These are phyloP conservation scores for Venustaconcha ellipsiformis DNA, from an alignment of 1,140 invertebrate genomes.

Conservation along the genomic window DNA sequence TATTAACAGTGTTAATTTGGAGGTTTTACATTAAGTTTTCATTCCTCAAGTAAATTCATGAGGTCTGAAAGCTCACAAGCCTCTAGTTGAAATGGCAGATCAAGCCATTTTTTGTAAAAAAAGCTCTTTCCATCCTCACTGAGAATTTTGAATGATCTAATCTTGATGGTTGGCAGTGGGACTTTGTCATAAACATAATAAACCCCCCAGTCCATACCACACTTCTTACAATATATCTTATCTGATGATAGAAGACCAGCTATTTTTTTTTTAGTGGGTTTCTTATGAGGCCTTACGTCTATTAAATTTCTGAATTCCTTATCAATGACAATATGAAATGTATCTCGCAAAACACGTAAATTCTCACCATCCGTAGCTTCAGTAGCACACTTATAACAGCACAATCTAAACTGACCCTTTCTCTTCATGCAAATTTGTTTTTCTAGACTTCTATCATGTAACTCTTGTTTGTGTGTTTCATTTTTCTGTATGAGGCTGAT, in stretches of 20 bases:
- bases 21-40: too few species aligned
- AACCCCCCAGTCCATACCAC: slow-evolving; percentile 24
- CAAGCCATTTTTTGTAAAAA: slow-evolving; percentile 17
- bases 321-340: slow-evolving; percentile 15
- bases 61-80: too few species aligned
- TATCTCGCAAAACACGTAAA: slow-evolving; percentile 3
- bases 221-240: slow-evolving; percentile 30
- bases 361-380: slow-evolving; percentile 2
- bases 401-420: slow-evolving; percentile 12
- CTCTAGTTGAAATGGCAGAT: neutral
- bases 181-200: slow-evolving; percentile 1
- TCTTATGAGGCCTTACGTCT: slow-evolving; percentile 11
- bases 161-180: slow-evolving; percentile 13
- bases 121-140: neutral
- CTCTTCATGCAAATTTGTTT: slow-evolving; percentile 7
- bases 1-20: too few species aligned
- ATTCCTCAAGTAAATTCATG: too few species aligned
- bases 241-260: slow-evolving; percentile 9
- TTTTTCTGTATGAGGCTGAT: slow-evolving; percentile 8
- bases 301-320: slow-evolving; percentile 6
- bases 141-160: slow-evolving; percentile 8
- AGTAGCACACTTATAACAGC: slow-evolving; percentile 11
- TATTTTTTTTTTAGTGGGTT: slow-evolving; percentile 9
- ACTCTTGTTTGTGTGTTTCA: slow-evolving; percentile 15
- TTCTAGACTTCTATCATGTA: slow-evolving; percentile 7